A percentile compares a stretch with the other conserved stretches of the same genome.
phyloP scores from a whole-genome alignment of 2,888 invertebrate genomes.

The Ennomos fuscantarius region DNA sequence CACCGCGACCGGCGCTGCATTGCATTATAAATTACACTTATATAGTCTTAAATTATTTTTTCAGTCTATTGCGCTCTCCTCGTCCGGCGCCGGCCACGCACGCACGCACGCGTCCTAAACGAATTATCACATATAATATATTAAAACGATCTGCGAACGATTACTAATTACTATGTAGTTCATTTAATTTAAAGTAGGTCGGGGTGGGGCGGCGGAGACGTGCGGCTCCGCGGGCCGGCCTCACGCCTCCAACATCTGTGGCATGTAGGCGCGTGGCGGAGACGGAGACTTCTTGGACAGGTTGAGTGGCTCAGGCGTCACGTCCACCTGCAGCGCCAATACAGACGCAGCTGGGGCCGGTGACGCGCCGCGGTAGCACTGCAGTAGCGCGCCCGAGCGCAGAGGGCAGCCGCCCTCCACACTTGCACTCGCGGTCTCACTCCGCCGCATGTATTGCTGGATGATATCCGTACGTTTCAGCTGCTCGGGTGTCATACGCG shows the following conservation, averaged over 20 bases:
- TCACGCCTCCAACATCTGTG: slow-evolving; percentile 88
- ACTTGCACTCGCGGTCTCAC: slow-evolving; percentile 79
- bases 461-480: slow-evolving; percentile 96
- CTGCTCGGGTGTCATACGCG: slow-evolving; percentile 96
- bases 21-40: slow-evolving; percentile 88
- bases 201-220: slow-evolving; percentile 83
- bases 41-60: slow-evolving; percentile 85
- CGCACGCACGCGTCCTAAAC: slow-evolving; percentile 83
- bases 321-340: slow-evolving; percentile 88
- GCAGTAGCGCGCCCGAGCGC: slow-evolving; percentile 65
- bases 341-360: slow-evolving; percentile 80
- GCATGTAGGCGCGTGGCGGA: slow-evolving; percentile 85
- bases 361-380: slow-evolving; percentile 71
- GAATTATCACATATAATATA: slow-evolving; percentile 89
- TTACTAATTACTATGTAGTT: slow-evolving; percentile 73
- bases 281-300: slow-evolving; percentile 93
- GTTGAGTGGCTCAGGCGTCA: slow-evolving; percentile 94
- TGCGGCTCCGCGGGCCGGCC: slow-evolving; percentile 79
- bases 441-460: slow-evolving; percentile 95
- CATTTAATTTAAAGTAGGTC: slow-evolving; percentile 83
- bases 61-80: slow-evolving; percentile 86
- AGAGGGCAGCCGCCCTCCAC: slow-evolving; percentile 79
- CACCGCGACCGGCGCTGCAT: slow-evolving; percentile 86
- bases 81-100: slow-evolving; percentile 84
- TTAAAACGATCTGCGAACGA: slow-evolving; percentile 87